A percentile compares a stretch with the other conserved stretches of the same genome.
Evolutionary conservation across 2,113 vertebrate genomes (phyloP).

Genomic region (Bujurquina vittata): DNA sequence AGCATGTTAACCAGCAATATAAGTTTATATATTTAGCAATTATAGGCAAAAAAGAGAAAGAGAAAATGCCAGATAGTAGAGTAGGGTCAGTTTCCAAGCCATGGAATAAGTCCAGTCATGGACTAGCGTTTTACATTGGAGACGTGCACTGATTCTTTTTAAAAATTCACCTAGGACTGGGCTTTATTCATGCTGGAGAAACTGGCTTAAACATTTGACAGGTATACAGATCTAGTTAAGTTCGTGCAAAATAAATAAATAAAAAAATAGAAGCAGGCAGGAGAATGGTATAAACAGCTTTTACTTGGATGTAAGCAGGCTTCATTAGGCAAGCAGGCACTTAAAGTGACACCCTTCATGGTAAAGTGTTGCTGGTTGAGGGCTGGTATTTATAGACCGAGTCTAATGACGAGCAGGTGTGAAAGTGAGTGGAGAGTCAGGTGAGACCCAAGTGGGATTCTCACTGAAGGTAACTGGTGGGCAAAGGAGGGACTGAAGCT

Average conservation of each 20-base stretch:
- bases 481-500: not conserved
- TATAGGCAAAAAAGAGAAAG: not conserved
- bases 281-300: not conserved
- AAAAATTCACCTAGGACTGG: no score
- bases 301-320: not conserved
- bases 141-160: not conserved
- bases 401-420: not conserved
- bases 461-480: not conserved
- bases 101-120: not conserved
- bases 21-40: not conserved
- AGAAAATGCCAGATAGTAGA: not conserved
- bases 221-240: no score
- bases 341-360: not conserved
- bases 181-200: not conserved
- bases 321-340: not conserved
- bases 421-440: not conserved
- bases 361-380: not conserved
- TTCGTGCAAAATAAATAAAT: not conserved
- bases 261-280: not conserved
- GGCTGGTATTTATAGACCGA: not conserved
- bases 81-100: rapidly evolving
- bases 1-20: not conserved
- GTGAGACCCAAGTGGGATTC: not conserved
- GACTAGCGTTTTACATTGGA: not conserved
- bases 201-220: no score